Base-by-base conservation (phyloP, 2,888 invertebrate genomes). In the Ichneumoninae sp. region DNA sequence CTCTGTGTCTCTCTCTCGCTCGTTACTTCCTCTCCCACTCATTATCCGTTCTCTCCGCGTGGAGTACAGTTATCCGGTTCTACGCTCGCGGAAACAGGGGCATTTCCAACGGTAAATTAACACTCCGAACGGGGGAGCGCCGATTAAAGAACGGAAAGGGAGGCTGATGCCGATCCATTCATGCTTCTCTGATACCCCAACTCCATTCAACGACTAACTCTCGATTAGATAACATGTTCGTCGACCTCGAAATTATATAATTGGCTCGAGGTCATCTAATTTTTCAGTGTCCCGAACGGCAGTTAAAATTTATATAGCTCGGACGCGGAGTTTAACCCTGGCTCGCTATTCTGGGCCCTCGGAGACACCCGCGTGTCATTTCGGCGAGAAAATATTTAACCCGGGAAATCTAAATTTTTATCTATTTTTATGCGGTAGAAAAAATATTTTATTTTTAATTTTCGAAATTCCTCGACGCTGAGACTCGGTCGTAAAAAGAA, bases 71-170 rank as follows among this genome's bases (percentile, higher is more conserved):
- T 85, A 85, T 83, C 79, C 82, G 78, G 81, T 82, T 85, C 74
- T 79, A 65, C 75, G 82, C 63, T 83, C 85, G 80, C 88, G 88
- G 88, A 87, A 89, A 88, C 86, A 88, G 88, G 87, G 84, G 86
- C 87, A 89, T 90, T 90, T 88, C 87, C 88, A 83, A 87, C 82
- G 82, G 88, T 88, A 88, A 89, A 90, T 89, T 89, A 90, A 89
- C 44, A 87, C 71, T 81, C 74, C 57, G 71, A 81, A 81, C 81
- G 83, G 82, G 77, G 84, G 85, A 75, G 78, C 81, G 83, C 81
- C 87, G 86, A 89, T 86, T 84, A 79, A 88, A 84, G 73, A 81
- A 78, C n/a, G 84, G 77, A 81, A 70, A 80, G 83, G 76, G 83
- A 84, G 66, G 81, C 57, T 71, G 78, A 36, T 68, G 65, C 33